Base-by-base conservation (phyloP, 2,888 invertebrate species). In the Pandemis cinnamomeana region DNA sequence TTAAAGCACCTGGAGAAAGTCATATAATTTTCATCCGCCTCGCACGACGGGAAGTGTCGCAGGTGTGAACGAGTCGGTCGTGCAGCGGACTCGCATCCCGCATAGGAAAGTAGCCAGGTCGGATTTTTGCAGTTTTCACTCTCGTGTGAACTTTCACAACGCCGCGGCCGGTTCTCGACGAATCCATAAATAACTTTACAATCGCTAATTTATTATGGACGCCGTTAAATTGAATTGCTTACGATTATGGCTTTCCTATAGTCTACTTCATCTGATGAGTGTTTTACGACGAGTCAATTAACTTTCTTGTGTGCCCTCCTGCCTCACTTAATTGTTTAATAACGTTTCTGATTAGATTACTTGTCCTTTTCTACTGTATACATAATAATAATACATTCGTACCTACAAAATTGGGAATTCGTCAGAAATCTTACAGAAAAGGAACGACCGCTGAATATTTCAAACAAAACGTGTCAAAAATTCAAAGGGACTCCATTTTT, bases 81-180 rank as follows among this genome's bases (percentile, higher is more conserved):
- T 80, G 78, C 71, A 80, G 63, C 84, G 84, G 85, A 86, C 79
- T 20, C 55, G 55, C 20, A 55, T 55, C 82, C 84, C 79, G 80
- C 79, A 78, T 84, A 89, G 84, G 89, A 92, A 92, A 92, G 92
- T 87, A 81, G 87, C 80, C 82, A 78, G 81, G 86, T 84, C 78
- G 80, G 89, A 90, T 91, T 91, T 90, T 89, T 88, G 86, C 81
- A 75, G 83, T 87, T 91, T 88, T 88, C 91, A 86, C 89, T 88
- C 81, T 83, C 80, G 78, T 55, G 80, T 55, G 80, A 64, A 84
- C 92, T 91, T 93, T 92, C 92, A 85, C 90, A 84, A 78, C 79
- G 76, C 75, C 48, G 69, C 48, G 27, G 70, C 75, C 48, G 71
- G 71, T 74, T 70, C 36, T 71, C 46, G 62, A 46, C 61, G 53